A percentile compares a stretch with the other conserved stretches of the same genome.
Conservation (phyloP, 2,797 vertebrate species). For the Champsocephalus esox region DNA sequence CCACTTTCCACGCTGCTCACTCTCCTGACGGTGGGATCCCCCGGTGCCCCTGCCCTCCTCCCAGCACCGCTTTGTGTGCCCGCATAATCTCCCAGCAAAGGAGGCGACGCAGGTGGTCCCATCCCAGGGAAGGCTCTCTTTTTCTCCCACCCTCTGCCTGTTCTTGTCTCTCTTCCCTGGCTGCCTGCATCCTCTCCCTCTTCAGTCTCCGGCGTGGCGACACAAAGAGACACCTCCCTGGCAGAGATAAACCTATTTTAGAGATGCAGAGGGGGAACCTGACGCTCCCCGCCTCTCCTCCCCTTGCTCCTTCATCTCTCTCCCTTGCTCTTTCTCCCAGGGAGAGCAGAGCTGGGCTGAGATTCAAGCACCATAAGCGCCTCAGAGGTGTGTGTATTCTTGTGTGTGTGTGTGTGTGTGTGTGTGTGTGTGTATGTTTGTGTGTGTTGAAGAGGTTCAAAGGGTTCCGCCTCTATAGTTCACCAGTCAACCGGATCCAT, state of each 20-base stretch:
- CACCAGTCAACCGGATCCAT: conserved; percentile 72
- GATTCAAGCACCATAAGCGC: conserved; percentile 81
- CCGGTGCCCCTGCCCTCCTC: conserved; percentile 73
- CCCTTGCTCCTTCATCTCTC: conserved; percentile 50
- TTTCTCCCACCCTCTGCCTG: conserved; percentile 62
- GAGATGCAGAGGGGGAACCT: conserved; percentile 66
- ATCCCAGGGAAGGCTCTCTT: conserved; percentile 61
- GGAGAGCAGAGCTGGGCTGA: conserved; percentile 52
- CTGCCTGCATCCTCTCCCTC: conserved; percentile 76
- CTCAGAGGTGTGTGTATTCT: conserved; percentile 69
- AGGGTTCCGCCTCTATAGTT: conserved; percentile 61
- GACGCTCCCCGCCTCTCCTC: conserved; percentile 63
- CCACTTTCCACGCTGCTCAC: conserved; percentile 87
- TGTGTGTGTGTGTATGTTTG: conserved; percentile 7
- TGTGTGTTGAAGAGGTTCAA: conserved; percentile 62
- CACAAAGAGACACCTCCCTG: conserved; percentile 82
- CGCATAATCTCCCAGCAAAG: conserved; percentile 83
- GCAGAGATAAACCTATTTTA: conserved; percentile 83
- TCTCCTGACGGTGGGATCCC: conserved; percentile 75
- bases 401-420: conserved; percentile 33
- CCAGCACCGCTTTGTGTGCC: conserved; percentile 77
- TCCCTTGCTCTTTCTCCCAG: conserved; percentile 50
- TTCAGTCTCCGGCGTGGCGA: conserved; percentile 63
- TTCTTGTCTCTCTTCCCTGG: conserved; percentile 66
- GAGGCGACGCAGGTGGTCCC: conserved; percentile 85